Conservation (phyloP, 2,797 vertebrate species). For the Babyrousa celebensis region DNA sequence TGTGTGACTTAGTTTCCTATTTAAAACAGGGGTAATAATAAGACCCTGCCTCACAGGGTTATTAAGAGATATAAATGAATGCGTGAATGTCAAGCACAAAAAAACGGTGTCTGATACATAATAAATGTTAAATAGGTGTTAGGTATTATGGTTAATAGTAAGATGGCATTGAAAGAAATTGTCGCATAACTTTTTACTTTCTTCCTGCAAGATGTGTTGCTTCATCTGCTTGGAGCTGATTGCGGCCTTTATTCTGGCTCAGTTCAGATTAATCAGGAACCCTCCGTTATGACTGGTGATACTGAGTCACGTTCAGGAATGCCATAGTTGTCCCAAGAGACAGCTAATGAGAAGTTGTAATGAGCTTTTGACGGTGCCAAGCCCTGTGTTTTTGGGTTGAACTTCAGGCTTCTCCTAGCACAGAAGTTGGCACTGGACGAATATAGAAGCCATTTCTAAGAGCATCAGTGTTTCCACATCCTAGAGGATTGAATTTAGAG, state of each 20-base stretch:
- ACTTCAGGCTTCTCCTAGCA: constrained; percentile 79
- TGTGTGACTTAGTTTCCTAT: constrained; percentile 40
- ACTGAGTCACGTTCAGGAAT: constrained; percentile 83
- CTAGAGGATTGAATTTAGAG: constrained; percentile 73
- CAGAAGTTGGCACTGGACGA: constrained; percentile 80
- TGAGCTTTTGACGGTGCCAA: constrained; percentile 78
- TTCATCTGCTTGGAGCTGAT: constrained; percentile 24
- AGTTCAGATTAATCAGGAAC: constrained; percentile 56
- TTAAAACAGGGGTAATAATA: constrained; percentile 34
- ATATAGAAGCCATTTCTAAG: constrained; percentile 83
- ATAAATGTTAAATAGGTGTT: background rate
- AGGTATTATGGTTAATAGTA: background rate
- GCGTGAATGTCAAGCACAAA: constrained; percentile 5
- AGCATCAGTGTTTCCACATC: constrained; percentile 84
- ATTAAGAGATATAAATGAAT: constrained; percentile 46
- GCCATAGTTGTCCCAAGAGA: constrained; percentile 72
- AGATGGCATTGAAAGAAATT: background rate
- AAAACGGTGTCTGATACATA: background rate
- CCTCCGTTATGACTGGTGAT: constrained; percentile 59
- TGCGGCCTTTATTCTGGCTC: background rate
- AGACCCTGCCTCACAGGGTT: background rate
- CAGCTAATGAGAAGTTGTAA: constrained; percentile 83
- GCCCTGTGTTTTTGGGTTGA: constrained; percentile 79
- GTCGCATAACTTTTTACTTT: constrained; percentile 13
- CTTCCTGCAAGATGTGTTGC: background rate